Percentiles rank a stretch among this genome's conserved stretches.
Evolutionary conservation across 2,113 vertebrate species (phyloP).

Genomic region (Brachypodius melanocephalos): DNA sequence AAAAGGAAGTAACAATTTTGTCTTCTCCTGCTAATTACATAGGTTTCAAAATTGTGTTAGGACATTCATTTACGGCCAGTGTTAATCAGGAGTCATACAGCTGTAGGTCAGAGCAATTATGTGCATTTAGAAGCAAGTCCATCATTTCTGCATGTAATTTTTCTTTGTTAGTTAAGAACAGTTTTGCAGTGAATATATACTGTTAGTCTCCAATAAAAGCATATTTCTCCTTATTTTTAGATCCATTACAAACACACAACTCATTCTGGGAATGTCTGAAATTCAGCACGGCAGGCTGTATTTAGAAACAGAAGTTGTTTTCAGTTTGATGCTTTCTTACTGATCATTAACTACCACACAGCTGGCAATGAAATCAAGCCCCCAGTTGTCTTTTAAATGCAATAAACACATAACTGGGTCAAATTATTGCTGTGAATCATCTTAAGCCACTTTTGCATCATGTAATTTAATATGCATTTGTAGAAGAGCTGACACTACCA

Average conservation of each 20-base stretch:
- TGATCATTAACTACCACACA: conserved; percentile 43
- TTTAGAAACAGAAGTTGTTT: conserved; percentile 10
- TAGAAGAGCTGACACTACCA: conserved; percentile 58
- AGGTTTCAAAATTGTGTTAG: not conserved
- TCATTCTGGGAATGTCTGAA: not conserved
- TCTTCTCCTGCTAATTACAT: not conserved
- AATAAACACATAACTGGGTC: conserved; percentile 41
- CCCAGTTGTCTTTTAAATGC: not conserved
- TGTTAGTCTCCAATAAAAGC: not conserved
- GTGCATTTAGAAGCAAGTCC: not conserved
- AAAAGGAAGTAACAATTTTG: conserved; percentile 12
- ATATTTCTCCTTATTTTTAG: not conserved
- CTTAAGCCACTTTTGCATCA: conserved; percentile 50
- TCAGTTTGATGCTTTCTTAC: conserved; percentile 3
- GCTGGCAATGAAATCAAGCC: conserved; percentile 30
- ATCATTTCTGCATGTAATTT: not conserved
- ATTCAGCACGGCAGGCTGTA: not conserved
- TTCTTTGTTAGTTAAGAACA: not conserved
- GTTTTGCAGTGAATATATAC: not conserved
- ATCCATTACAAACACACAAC: not conserved
- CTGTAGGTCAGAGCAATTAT: not conserved
- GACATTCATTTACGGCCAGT: not conserved
- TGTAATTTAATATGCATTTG: conserved; percentile 59
- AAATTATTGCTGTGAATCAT: conserved; percentile 44
- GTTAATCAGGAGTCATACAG: not conserved